Percentiles rank a stretch among this genome's conserved stretches.
These are phyloP conservation scores for Amblyopsis rosae DNA, from an alignment of 2,113 vertebrate genomes.

Conservation along the genomic window DNA sequence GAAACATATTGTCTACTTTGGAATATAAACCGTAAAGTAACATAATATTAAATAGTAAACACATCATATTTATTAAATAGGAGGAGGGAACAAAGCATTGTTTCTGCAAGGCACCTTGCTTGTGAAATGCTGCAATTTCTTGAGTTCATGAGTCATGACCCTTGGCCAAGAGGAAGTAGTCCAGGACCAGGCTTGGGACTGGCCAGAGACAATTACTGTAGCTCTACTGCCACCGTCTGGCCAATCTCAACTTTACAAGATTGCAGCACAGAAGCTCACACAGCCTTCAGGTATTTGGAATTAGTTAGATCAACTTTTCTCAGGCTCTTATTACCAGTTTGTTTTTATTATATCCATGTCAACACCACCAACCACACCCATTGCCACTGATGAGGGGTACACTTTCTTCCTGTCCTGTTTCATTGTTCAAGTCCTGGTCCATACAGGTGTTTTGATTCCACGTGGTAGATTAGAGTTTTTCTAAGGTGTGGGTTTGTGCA, in stretches of 20 bases:
- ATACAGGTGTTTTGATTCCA: too few species aligned
- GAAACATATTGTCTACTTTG: too few species aligned
- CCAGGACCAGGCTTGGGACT: slow-evolving; percentile 14
- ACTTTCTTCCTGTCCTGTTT: too few species aligned
- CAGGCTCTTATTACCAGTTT: too few species aligned
- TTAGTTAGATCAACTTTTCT: too few species aligned
- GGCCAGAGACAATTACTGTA: neutral
- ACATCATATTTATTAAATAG: too few species aligned
- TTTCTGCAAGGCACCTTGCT: slow-evolving; percentile 22
- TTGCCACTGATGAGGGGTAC: too few species aligned
- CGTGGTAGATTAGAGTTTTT: too few species aligned
- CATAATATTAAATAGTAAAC: neutral
- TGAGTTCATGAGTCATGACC: slow-evolving; percentile 52
- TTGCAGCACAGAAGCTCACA: neutral
- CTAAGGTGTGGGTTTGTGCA: too few species aligned
- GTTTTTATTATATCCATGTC: neutral
- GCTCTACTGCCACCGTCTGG: slow-evolving; percentile 47
- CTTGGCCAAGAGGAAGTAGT: slow-evolving; percentile 45
- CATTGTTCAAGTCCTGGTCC: too few species aligned
- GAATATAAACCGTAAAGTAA: too few species aligned
- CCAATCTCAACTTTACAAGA: neutral
- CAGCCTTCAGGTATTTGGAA: neutral
- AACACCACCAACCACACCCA: neutral
- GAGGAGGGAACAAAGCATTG: too few species aligned
- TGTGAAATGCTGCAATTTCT: slow-evolving; percentile 51